Base-by-base conservation (phyloP, 2,888 invertebrate genomes). In the Eilema griseolum region DNA sequence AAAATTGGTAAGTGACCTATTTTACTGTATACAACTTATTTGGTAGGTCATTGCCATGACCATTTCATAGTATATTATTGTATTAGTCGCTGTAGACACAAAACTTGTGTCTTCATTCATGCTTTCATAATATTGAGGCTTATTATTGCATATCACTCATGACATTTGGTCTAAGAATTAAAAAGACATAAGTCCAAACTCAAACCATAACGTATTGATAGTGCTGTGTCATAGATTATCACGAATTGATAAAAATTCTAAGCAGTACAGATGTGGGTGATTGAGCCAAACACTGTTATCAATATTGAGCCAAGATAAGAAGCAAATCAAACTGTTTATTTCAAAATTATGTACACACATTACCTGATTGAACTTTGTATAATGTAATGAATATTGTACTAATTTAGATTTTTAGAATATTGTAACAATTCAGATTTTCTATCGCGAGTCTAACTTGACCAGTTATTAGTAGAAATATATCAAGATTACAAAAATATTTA, bases 1-100 rank as follows among this genome's bases (percentile, higher is more conserved):
- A 98, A 98, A 96, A 97, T 99, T 90, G 98, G 98, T 98, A 91
- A 95, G 96, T 92, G 71, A 69, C 74, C 80, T 70, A 79, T 83
- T 74, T 72, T 61, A 66, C 37, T 59, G 37, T 67, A 26, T 65
- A 61, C 68, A 63, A 61, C 69, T 14, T 20, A 20, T n/a, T 52
- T 52, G 46, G 28, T 75, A 76, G 67, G 75, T 76, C 79, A 83
- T 69, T 77, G 67, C 73, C 77, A 79, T 73, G 67, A 74, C n/a
- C 67, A 71, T 66, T 63, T 65, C n/a, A 12, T 28, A 46, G 23
- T n/a, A 8, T 23, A 28, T 41, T 14, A 62, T 24, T 41, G 0
- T 14, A 11, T 10, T 41, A 62, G 37, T 41, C 16, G 41, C 16
- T 1, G 37, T 62, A 68, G 14, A 20, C n/a, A 28, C 31, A 33